Evolutionary conservation across 2,888 invertebrate species (phyloP), one percentile per base, ranked within the genome.

Genomic region (Xestia rhomboidea): DNA sequence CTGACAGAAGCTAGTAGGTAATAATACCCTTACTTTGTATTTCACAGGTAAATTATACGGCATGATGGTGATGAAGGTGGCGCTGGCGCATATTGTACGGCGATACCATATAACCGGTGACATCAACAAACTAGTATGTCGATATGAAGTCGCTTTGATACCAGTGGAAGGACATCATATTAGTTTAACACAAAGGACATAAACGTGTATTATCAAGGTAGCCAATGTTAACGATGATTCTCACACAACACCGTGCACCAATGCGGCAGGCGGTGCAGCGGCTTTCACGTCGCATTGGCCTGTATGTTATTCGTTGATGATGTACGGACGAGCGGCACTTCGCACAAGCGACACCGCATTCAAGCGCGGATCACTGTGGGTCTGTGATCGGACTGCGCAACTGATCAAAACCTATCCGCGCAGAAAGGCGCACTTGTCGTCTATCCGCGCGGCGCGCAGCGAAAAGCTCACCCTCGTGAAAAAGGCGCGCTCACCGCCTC

Each of bases 1-100:
- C 34, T 34, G 34, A 4, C 34, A 34, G 4, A 34, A 34, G 34
- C 34, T 34, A 34, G 34, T 34, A 34, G 4, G 4, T 34, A 46
- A 60, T 13, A 10, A 60, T 7, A 34, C 10, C 10, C 5, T 13
- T 13, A 21, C 34, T 38, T 63, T 8, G n/a, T 46, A 44, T 24
- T 70, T 49, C 34, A 27, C 63, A 78, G 78, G 78, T 46, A 79
- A 80, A 78, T 1, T 34, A 24, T 78, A 27, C 41, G 0, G 46
- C 64, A 78, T 78, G 64, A 71, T 78, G 80, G 0, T n/a, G 21
- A 46, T 80, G 30, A 78, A 78, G 49, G 34, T 2, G 2, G 46
- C 72, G 3, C 15, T 78, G 41, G 78, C 30, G 30, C 64, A 78
- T 34, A 72, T 72, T 30, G 24, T 71, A 21, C 54, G 80, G 2